Conservation (phyloP, 2,113 vertebrate species). For the Zosterops japonicus region DNA sequence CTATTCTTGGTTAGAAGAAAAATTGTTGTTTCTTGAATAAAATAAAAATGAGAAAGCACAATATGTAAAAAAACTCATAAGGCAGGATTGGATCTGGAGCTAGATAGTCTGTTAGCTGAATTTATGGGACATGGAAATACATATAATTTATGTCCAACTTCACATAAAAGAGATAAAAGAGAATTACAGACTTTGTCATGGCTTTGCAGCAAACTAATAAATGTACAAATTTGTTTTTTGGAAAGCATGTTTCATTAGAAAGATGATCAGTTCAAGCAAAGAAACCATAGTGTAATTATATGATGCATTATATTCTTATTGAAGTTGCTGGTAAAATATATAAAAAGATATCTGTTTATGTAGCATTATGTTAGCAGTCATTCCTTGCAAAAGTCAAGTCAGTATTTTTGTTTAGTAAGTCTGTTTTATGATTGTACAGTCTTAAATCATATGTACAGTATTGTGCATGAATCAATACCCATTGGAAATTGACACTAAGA, state of each 20-base stretch:
- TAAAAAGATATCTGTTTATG: not conserved
- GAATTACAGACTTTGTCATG: not conserved
- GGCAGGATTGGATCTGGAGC: not conserved
- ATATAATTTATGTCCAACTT: not conserved
- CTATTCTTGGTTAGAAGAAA: not conserved
- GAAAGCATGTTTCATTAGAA: not conserved
- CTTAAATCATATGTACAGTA: not conserved
- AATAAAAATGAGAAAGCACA: not conserved
- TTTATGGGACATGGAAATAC: not conserved
- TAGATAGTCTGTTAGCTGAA: not conserved
- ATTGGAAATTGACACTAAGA: not conserved
- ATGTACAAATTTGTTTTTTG: not conserved
- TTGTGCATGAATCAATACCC: not conserved
- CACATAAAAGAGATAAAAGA: not conserved
- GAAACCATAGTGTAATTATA: not conserved
- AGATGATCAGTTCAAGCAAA: not conserved
- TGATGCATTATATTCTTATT: not conserved
- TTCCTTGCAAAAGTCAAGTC: not conserved
- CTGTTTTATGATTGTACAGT: not conserved
- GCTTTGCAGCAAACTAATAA: not conserved
- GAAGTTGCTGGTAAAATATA: not conserved
- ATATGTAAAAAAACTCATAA: not conserved
- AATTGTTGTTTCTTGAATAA: not conserved
- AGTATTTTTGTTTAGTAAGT: not conserved
- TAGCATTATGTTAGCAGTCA: not conserved